A percentile compares a stretch with the other conserved stretches of the same genome.
Conservation (phyloP, 2,113 vertebrate genomes). For the Phasianus colchicus region DNA sequence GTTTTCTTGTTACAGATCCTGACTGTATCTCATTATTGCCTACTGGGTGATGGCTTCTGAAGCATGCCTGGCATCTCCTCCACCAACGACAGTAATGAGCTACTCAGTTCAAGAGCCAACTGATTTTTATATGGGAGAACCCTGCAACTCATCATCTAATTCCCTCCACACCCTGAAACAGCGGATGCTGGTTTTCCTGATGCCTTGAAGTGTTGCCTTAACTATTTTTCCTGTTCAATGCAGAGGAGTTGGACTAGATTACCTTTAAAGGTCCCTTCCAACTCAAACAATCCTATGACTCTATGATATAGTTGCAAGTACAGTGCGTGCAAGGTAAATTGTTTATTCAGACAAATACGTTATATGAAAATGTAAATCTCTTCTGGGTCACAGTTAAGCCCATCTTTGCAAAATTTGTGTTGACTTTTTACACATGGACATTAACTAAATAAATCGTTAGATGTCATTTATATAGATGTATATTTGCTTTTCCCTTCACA, state of each 20-base stretch:
- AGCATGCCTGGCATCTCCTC: background rate
- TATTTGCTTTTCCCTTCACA: background rate
- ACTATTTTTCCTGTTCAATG: background rate
- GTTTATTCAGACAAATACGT: background rate
- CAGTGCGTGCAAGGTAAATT: background rate
- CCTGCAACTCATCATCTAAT: background rate
- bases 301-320: background rate
- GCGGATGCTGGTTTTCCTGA: background rate
- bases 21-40: background rate
- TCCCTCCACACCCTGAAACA: background rate
- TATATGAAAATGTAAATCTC: background rate
- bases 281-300: too few relatives aligned
- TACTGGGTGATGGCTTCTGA: background rate
- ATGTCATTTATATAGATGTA: background rate
- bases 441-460: background rate
- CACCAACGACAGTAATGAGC: accelerated
- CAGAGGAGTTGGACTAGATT: too few relatives aligned
- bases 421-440: background rate
- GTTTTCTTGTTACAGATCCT: background rate
- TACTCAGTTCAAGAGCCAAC: background rate
- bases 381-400: background rate
- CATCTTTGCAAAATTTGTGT: background rate
- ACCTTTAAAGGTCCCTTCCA: too few relatives aligned
- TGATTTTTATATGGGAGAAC: background rate
- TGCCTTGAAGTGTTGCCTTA: background rate